These are phyloP conservation scores for Seriola quinqueradiata DNA, from an alignment of 2,113 vertebrate species.

Conservation along the genomic window DNA sequence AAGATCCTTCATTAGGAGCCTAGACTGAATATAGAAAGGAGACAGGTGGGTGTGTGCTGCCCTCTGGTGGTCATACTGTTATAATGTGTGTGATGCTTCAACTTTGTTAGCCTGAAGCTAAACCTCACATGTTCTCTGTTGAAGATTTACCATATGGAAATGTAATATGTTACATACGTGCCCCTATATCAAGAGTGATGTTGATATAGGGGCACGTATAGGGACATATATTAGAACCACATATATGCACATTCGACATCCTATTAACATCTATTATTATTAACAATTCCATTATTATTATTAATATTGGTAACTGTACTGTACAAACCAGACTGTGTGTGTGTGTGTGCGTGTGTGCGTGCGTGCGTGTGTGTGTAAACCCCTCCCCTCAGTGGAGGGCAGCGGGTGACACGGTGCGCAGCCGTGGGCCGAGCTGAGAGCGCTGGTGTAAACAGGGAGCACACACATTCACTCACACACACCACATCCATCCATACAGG, in stretches of 20 bases:
- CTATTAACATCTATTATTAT: too few species aligned
- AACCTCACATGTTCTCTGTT: too few species aligned
- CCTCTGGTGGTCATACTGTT: constrained; percentile 4
- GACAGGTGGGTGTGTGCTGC: neutral
- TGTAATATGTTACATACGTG: too few species aligned
- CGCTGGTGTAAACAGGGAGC: constrained; percentile 22
- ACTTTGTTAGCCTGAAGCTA: neutral
- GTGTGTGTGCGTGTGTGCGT: neutral
- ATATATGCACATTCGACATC: too few species aligned
- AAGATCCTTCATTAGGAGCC: too few species aligned
- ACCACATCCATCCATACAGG: neutral
- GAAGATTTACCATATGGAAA: too few species aligned
- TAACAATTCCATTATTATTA: neutral
- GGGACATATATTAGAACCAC: too few species aligned
- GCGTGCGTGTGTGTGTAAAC: constrained; percentile 19
- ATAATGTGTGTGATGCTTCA: neutral
- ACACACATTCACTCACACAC: neutral
- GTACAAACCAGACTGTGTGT: too few species aligned
- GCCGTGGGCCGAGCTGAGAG: constrained; percentile 11
- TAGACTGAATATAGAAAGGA: too few species aligned
- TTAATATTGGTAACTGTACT: neutral
- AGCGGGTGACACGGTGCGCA: constrained; percentile 50
- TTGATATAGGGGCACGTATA: too few species aligned
- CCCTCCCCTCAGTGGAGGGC: constrained; percentile 59
- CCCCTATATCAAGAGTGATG: too few species aligned